Evolutionary conservation across 2,888 invertebrate genomes (phyloP).

Genomic region (Diachrysia chrysitis): DNA sequence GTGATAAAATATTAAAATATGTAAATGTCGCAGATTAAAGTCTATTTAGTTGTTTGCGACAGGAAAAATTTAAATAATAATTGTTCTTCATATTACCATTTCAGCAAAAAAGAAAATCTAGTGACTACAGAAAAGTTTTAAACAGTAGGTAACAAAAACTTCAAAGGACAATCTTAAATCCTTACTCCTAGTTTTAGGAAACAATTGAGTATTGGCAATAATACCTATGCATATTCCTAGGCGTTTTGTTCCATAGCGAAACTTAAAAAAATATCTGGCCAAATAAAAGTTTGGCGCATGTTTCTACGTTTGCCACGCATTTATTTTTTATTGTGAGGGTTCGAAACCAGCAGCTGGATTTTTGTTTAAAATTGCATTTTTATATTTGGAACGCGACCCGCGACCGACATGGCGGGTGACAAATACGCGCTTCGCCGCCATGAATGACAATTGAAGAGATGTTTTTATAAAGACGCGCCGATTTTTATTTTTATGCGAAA

Average conservation of each 20-base stretch:
- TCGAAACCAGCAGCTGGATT: constrained; percentile 79
- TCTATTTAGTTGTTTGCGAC: too few relatives aligned
- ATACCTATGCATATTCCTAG: not conserved
- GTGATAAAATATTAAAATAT: not conserved
- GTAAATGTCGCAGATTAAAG: too few relatives aligned
- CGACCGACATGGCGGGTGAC: constrained; percentile 84
- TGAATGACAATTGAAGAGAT: constrained; percentile 89
- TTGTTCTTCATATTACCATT: too few relatives aligned
- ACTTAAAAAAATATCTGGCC: constrained; percentile 60
- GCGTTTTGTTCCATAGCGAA: constrained; percentile 28
- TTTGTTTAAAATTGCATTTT: constrained; percentile 89
- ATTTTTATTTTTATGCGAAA: constrained; percentile 88
- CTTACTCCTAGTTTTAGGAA: too few relatives aligned
- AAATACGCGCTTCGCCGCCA: constrained; percentile 87
- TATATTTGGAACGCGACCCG: constrained; percentile 88
- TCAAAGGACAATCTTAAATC: too few relatives aligned
- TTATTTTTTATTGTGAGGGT: constrained; percentile 86
- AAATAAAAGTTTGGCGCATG: constrained; percentile 70
- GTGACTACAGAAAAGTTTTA: too few relatives aligned
- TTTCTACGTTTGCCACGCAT: constrained; percentile 78
- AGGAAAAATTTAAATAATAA: too few relatives aligned
- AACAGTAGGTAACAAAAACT: too few relatives aligned
- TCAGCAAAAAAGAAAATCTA: too few relatives aligned
- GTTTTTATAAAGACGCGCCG: constrained; percentile 86
- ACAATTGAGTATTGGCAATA: not conserved